A percentile compares a stretch with the other conserved stretches of the same genome.
Conservation (phyloP, 2,797 vertebrate genomes). For the Lemur catta region DNA sequence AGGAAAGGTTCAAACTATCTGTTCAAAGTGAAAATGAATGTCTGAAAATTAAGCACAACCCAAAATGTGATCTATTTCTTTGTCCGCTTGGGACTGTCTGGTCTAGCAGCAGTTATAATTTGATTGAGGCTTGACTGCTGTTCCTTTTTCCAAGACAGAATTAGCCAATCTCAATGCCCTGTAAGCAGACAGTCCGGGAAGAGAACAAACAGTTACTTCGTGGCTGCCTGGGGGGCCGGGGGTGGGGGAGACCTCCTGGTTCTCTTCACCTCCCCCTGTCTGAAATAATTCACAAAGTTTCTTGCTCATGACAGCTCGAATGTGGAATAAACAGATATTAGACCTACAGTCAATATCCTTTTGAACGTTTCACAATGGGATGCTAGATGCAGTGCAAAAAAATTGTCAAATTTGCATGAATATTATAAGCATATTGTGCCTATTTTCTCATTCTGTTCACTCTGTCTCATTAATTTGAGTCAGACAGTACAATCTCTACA, state of each 20-base stretch:
- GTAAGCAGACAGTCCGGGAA: slow-evolving; percentile 1
- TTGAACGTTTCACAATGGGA: background rate
- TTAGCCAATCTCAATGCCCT: slow-evolving; percentile 8
- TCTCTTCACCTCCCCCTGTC: background rate
- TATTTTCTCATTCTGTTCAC: slow-evolving; percentile 57
- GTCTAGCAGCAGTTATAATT: slow-evolving; percentile 26
- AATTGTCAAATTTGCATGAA: slow-evolving; percentile 56
- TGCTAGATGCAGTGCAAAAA: background rate
- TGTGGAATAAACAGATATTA: background rate
- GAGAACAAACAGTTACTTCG: background rate
- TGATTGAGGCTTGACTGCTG: slow-evolving; percentile 34
- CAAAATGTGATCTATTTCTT: slow-evolving; percentile 22
- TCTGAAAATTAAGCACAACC: slow-evolving; percentile 47
- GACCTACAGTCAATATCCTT: slow-evolving; percentile 1
- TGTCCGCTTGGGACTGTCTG: slow-evolving; percentile 50
- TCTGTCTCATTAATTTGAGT: slow-evolving; percentile 54
- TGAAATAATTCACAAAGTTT: background rate
- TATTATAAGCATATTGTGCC: slow-evolving; percentile 49
- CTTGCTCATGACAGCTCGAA: background rate
- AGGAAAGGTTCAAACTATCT: slow-evolving; percentile 22
- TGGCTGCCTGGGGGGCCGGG: background rate
- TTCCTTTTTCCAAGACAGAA: slow-evolving; percentile 42
- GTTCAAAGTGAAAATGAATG: slow-evolving; percentile 33
- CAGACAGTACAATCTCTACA: slow-evolving; percentile 13
- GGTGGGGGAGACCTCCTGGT: background rate